Evolutionary conservation across 2,888 invertebrate species (phyloP), one percentile per base, ranked within the genome.

Genomic region (Hermaeophaga mercurialis): DNA sequence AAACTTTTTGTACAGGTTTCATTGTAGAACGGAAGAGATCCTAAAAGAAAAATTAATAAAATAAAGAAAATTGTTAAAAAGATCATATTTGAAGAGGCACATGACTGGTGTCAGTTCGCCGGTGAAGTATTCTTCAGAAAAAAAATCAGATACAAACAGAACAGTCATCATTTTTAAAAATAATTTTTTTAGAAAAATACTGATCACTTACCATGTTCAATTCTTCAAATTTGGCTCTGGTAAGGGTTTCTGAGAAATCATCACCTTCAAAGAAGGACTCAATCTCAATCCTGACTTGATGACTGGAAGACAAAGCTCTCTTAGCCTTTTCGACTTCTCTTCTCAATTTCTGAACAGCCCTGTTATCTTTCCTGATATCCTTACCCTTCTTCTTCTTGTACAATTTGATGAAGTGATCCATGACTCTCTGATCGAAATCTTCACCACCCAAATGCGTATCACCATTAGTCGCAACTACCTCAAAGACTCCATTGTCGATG

Each of bases 331-430:
- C 97, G 17, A 96, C 96, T 80, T 96, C 97, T 77, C 96, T 90
- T 79, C 96, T 88, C 71, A 97, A 83, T 78, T 96, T 96, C 81
- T 96, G 96, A 2, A 96, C 93, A 58, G 96, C 95, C 61, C 96
- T 86, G 55, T 61, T 62, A 78, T 96, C 95, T 76, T 91, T 94
- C 66, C 96, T 87, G 78, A 96, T 92, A 76, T 97, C 96, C 81
- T 96, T 96, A 78, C 95, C 94, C 85, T 93, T 94, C 88, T 97
- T 96, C 84, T 96, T 96, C 84, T 97, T 96, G 87, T 95, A 95
- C 75, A 97, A 79, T 79, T 98, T 97, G 66, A 75, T 75, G 83
- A 99, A 98, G 81, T 99, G 96, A 72, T 98, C 96, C 95, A 97
- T 96, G 2, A 97, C 95, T 66, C 95, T 85, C 79, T 97, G 96